Conservation (phyloP, 2,113 vertebrate genomes). For the Gracilinanus agilis region DNA sequence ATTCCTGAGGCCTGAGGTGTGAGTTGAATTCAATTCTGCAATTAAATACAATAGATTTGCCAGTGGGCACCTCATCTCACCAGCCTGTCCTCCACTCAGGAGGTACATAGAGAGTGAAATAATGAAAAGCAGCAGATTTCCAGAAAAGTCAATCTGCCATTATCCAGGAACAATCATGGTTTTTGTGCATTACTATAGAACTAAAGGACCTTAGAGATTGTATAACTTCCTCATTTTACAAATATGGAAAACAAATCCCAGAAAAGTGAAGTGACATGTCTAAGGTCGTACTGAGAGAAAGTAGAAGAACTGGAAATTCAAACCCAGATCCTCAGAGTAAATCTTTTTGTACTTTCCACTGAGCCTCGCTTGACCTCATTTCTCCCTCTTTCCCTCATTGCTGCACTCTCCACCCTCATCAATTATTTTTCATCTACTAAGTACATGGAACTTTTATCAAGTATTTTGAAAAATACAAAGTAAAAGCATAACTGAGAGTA, state of each 20-base stretch:
- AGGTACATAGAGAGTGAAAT: background rate
- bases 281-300: background rate
- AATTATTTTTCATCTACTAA: no score
- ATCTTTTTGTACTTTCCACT: background rate
- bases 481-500: no score
- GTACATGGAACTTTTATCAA: no score
- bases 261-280: background rate
- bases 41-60: background rate
- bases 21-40: background rate
- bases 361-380: background rate
- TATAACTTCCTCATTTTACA: background rate
- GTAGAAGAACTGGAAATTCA: background rate
- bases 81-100: background rate
- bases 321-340: background rate
- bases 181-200: background rate
- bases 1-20: slow-evolving; percentile 1
- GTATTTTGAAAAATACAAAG: no score
- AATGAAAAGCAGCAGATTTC: background rate
- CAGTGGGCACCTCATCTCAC: background rate
- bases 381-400: background rate
- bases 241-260: background rate
- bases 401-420: background rate
- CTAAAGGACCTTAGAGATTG: background rate
- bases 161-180: background rate
- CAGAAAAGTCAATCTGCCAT: background rate